Evolutionary conservation across 2,888 invertebrate species (phyloP).

Genomic region (Gymnocheta viridis): DNA sequence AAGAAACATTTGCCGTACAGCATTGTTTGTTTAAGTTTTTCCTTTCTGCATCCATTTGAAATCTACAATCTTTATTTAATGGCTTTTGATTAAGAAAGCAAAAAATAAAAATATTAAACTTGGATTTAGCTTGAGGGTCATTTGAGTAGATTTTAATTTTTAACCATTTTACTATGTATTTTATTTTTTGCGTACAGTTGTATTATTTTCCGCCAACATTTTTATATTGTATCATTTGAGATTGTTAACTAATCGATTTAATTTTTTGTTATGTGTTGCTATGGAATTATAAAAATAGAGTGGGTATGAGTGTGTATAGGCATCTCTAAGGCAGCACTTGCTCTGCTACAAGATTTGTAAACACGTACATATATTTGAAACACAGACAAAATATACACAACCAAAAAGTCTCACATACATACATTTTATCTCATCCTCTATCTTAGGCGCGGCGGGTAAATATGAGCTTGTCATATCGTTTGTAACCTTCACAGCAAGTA

Average conservation of each 20-base stretch:
- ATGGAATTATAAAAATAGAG: too few relatives aligned
- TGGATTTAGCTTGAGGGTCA: conserved; percentile 1
- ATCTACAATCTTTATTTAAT: conserved; percentile 10
- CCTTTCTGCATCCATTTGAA: background rate
- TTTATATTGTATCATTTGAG: conserved; percentile 14
- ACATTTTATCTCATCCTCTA: background rate
- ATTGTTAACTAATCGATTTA: conserved; percentile 25
- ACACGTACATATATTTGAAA: background rate
- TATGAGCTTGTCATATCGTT: too few relatives aligned
- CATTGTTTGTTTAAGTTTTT: background rate
- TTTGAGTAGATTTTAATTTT: background rate
- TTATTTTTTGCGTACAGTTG: background rate
- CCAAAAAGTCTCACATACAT: too few relatives aligned
- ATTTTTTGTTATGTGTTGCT: background rate
- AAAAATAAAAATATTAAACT: conserved; percentile 25
- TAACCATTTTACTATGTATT: background rate
- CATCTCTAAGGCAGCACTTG: too few relatives aligned
- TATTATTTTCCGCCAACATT: background rate
- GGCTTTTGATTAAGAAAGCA: background rate
- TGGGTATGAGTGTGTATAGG: too few relatives aligned
- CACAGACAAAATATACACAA: background rate
- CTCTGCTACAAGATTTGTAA: background rate
- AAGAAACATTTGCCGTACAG: background rate
- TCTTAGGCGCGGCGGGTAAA: background rate
- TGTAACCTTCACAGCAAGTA: too few relatives aligned